Evolutionary conservation across 2,888 invertebrate species (phyloP).

Genomic region (Clitarchus hookeri): DNA sequence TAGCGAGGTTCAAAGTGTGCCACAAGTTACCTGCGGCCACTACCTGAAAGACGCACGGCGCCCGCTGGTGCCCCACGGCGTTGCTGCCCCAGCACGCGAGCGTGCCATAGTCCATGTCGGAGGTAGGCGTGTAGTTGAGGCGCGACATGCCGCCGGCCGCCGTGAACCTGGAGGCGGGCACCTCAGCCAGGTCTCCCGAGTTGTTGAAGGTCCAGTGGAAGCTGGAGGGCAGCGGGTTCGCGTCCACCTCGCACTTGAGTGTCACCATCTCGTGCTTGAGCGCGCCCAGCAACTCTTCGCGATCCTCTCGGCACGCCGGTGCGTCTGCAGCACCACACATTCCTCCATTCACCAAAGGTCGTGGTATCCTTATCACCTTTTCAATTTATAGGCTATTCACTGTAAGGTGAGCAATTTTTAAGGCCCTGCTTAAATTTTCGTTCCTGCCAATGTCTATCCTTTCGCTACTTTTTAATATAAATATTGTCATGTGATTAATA

Average conservation of each 20-base stretch:
- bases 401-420: too few species aligned
- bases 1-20: background rate
- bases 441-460: too few species aligned
- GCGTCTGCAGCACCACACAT: background rate
- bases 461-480: too few species aligned
- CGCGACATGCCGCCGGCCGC: constrained; percentile 70
- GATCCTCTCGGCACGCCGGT: constrained; percentile 66
- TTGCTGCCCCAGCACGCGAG: constrained; percentile 86
- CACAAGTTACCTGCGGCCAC: constrained; percentile 50
- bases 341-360: too few species aligned
- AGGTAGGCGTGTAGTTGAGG: constrained; percentile 82
- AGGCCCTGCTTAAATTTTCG: too few species aligned
- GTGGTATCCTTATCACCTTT: too few species aligned
- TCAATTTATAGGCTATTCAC: too few species aligned
- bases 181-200: constrained; percentile 82
- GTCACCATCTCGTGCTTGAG: constrained; percentile 87
- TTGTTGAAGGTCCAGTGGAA: constrained; percentile 95
- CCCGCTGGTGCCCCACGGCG: constrained; percentile 79
- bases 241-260: constrained; percentile 83
- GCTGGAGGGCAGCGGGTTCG: constrained; percentile 82
- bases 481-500: too few species aligned
- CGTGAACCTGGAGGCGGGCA: constrained; percentile 69
- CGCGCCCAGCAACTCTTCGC: constrained; percentile 82
- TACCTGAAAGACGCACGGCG: constrained; percentile 85
- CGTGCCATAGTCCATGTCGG: constrained; percentile 88